Evolutionary conservation across 1,140 invertebrate species (phyloP), one percentile per base, ranked within the genome.

Genomic region (Thaumatotibia leucotreta): DNA sequence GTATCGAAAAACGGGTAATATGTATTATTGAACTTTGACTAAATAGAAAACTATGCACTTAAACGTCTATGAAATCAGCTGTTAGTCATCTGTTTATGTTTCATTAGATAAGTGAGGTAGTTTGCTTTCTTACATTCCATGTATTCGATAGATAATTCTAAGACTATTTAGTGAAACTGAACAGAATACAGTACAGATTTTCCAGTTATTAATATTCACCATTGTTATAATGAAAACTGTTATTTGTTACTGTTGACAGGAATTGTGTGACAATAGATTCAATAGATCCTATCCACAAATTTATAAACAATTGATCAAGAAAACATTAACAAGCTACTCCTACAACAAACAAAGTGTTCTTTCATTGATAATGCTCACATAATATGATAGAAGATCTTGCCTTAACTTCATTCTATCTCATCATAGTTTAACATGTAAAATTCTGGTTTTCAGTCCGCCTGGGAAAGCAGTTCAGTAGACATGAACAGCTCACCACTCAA

Each of bases 401-500:
- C n/a, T n/a, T n/a, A n/a, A n/a, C n/a, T n/a, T n/a, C n/a, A n/a
- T n/a, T n/a, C n/a, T n/a, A n/a, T n/a, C n/a, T n/a, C n/a, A n/a
- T n/a, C n/a, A n/a, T n/a, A n/a, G n/a, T n/a, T n/a, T n/a, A n/a
- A n/a, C n/a, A 11, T 35, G n/a, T 39, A 14, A 4, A n/a, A 14
- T 14, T 39, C 6, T 14, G 6, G 5, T 4, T 86, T 86, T 5
- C 80, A 90, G 88, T 91, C 88, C 49, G 86, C 83, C 63, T 90
- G 85, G 80, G 87, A 92, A 84, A 87, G 80, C 65, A 89, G 88
- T 77, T 91, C 89, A 54, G 92, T 93, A 82, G 92, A 93, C 64
- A 94, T 95, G 94, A 93, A 93, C 83, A 95, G 94, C 81, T 95
- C 94, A 49, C 94, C 94, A 52, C 77, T 95, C 72, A 96, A 96